Conservation (phyloP, 2,888 invertebrate genomes). For the Octodonta nipae region DNA sequence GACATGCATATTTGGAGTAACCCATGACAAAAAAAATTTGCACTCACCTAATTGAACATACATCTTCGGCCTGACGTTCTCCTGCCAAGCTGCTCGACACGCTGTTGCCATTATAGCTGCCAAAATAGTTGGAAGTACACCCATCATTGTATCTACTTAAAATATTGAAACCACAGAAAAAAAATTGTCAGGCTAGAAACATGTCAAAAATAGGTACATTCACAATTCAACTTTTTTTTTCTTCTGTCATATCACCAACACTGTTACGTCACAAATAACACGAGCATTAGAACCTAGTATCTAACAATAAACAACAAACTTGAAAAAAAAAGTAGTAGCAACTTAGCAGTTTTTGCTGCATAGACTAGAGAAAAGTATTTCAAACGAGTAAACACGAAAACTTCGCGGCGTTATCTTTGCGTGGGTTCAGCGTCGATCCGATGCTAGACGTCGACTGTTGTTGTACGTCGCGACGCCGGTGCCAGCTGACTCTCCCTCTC, state of each 20-base stretch:
- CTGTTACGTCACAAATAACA: slow-evolving; percentile 23
- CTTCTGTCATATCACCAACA: slow-evolving; percentile 10
- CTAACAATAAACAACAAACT: slow-evolving; percentile 12
- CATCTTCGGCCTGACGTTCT: slow-evolving; percentile 83
- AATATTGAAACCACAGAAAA: no score
- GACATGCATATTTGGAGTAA: no score
- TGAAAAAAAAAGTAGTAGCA: slow-evolving; percentile 6
- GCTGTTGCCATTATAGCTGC: slow-evolving; percentile 42
- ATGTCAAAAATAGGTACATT: slow-evolving; percentile 23
- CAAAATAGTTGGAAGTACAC: slow-evolving; percentile 24
- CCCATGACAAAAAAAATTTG: slow-evolving; percentile 5
- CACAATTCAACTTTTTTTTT: no score
- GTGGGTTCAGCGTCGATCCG: slow-evolving; percentile 25
- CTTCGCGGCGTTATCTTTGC: no score
- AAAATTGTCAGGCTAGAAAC: no score
- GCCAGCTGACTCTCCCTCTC: slow-evolving; percentile 34
- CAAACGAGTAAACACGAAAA: no score
- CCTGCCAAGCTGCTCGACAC: slow-evolving; percentile 66
- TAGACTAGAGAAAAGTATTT: no score
- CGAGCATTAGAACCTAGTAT: slow-evolving; percentile 14
- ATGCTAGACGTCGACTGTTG: slow-evolving; percentile 44
- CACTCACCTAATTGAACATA: slow-evolving; percentile 82
- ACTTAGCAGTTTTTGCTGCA: no score
- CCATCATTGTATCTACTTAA: no score
- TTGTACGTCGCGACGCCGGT: slow-evolving; percentile 41